Evolutionary conservation across 1,140 invertebrate genomes (phyloP), one percentile per base, ranked within the genome.

Genomic region (Nixonia krombeini): DNA sequence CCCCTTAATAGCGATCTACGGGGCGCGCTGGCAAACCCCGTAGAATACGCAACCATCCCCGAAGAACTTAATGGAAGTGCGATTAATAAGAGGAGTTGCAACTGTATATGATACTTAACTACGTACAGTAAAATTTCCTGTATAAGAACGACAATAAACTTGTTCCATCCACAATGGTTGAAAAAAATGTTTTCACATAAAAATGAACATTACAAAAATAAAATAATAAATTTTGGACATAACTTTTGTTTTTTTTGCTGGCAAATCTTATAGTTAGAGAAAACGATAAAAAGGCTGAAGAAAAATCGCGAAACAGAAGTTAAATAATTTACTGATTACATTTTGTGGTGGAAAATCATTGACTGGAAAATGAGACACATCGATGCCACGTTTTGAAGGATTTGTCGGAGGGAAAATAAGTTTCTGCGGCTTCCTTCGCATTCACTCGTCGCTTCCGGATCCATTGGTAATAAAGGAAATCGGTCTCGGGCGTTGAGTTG

Each of bases 1-100:
- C 76, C 70, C 63, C 73, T 73, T 81, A 78, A 82, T 79, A 80
- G 77, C 66, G 55, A 74, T 52, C 65, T 42, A 40, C 52, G 59
- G 69, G 57, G 52, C 40, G 49, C 63, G 58, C 56, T 4, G 35
- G 42, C 49, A 47, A 46, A 74, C 74, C 75, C 74, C 46, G 75
- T 41, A 65, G 58, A 69, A 45, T 44, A 17, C 40, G 29, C 41
- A 55, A 17, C 55, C 61, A 62, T 41, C 63, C 61, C 57, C 55
- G 23, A 35, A 21, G 49, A 52, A 73, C 70, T 64, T 78, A 81
- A 80, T 80, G 77, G 74, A 78, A 65, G 37, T 44, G 38, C 75
- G 73, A 79, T 79, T 77, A 76, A 79, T 75, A 78, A 73, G 72
- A 65, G 74, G 21, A 35, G 44, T 58, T 47, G n/a, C 15, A 6